Conservation (phyloP, 2,888 invertebrate species). For the Hyles lineata region DNA sequence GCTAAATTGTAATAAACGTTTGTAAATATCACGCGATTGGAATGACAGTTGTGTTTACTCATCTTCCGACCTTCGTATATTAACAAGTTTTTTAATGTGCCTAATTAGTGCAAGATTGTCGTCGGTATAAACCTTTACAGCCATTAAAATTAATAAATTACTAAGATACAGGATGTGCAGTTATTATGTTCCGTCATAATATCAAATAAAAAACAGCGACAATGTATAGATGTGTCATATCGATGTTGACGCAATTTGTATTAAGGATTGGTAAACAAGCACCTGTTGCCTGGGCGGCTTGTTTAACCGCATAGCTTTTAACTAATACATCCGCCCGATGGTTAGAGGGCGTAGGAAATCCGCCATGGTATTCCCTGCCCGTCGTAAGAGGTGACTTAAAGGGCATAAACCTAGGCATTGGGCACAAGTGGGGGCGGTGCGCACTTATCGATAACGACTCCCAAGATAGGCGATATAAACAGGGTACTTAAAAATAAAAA, state of each 20-base stretch:
- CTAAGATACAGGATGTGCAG: background rate
- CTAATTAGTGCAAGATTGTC: conserved; percentile 12
- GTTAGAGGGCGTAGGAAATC: too few relatives aligned
- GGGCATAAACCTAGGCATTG: too few relatives aligned
- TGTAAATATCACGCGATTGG: conserved; percentile 63
- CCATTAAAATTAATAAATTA: background rate
- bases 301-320: too few relatives aligned
- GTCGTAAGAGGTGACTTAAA: too few relatives aligned
- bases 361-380: too few relatives aligned
- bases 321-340: too few relatives aligned
- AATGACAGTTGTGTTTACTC: conserved; percentile 55
- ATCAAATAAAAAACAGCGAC: background rate
- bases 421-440: too few relatives aligned
- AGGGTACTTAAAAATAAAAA: too few relatives aligned
- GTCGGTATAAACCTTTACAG: conserved; percentile 4
- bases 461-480: too few relatives aligned
- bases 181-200: conserved; percentile 1
- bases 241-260: background rate
- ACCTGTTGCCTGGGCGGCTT: too few relatives aligned
- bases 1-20: conserved; percentile 60
- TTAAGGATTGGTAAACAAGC: background rate
- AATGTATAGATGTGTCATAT: conserved; percentile 14
- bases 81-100: conserved; percentile 11
- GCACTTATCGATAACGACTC: too few relatives aligned
- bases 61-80: conserved; percentile 41